Evolutionary conservation across 2,113 vertebrate species (phyloP).

Genomic region (Scartelaos histophorus): DNA sequence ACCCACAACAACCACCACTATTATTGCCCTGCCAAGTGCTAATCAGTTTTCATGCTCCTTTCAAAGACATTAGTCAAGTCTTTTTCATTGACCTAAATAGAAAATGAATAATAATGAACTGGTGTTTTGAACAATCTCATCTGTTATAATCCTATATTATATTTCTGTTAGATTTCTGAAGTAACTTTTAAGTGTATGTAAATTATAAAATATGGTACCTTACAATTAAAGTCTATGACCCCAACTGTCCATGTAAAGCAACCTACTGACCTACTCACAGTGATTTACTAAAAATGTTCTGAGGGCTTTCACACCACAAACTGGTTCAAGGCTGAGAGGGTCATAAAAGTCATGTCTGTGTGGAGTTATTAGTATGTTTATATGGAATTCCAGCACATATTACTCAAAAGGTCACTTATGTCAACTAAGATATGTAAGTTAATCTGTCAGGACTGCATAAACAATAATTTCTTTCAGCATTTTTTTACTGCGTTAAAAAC

Average conservation of each 20-base stretch:
- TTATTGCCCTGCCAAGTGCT: slow-evolving; percentile 14
- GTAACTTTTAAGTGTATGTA: background rate
- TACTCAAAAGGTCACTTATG: slow-evolving; percentile 9
- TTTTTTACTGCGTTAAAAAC: background rate
- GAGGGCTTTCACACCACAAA: slow-evolving; percentile 11
- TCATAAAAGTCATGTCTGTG: background rate
- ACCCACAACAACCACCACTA: background rate
- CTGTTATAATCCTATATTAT: background rate
- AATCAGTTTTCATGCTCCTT: slow-evolving; percentile 7
- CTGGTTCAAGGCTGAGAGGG: slow-evolving; percentile 1
- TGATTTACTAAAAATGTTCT: slow-evolving; percentile 10
- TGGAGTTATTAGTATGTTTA: slow-evolving; percentile 7
- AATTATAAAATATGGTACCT: background rate
- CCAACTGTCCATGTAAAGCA: background rate
- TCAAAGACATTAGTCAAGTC: background rate
- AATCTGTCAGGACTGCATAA: background rate
- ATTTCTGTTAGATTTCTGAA: background rate
- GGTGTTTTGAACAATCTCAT: background rate
- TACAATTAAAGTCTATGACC: background rate
- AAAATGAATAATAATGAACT: background rate
- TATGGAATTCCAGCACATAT: slow-evolving; percentile 14
- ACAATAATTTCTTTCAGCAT: background rate
- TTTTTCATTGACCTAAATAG: background rate
- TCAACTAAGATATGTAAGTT: slow-evolving; percentile 16
- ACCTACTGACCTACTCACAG: slow-evolving; percentile 25